Percentiles rank a stretch among this genome's conserved stretches.
phyloP scores from a whole-genome alignment of 2,888 invertebrate species.

The Branchellion lobata region DNA sequence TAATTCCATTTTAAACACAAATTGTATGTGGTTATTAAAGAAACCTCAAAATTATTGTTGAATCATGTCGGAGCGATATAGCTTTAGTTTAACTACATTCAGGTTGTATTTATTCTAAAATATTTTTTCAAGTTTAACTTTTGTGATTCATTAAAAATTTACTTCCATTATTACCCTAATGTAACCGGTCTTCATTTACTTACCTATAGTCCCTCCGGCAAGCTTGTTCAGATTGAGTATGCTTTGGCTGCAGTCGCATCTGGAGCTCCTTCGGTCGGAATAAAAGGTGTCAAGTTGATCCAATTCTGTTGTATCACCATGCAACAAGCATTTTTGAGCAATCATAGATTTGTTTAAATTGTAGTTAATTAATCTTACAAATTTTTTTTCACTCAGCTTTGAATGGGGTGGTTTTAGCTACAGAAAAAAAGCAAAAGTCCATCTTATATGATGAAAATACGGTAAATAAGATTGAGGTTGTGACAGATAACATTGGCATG shows the following conservation, averaged over 20 bases:
- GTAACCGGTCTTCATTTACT: constrained; percentile 3
- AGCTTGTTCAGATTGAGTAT: constrained; percentile 99
- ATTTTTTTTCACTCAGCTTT: constrained; percentile 70
- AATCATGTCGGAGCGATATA: constrained; percentile 79
- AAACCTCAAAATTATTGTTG: not conserved
- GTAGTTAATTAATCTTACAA: not conserved
- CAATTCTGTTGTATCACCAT: too few relatives aligned
- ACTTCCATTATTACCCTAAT: constrained; percentile 6
- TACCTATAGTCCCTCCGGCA: constrained; percentile 85
- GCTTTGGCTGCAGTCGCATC: constrained; percentile 96
- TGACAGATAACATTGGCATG: constrained; percentile 93
- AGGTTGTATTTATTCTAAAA: constrained; percentile 67
- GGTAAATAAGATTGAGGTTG: constrained; percentile 91
- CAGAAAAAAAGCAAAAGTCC: constrained; percentile 97
- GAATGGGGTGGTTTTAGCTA: constrained; percentile 96
- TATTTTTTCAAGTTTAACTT: not conserved
- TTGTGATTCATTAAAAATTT: not conserved
- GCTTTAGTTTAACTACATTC: constrained; percentile 88
- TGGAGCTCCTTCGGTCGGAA: constrained; percentile 96
- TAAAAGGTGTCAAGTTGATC: constrained; percentile 80
- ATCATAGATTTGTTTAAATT: not conserved
- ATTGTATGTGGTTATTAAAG: too few relatives aligned
- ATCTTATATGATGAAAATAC: constrained; percentile 94
- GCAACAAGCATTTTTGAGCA: not conserved
- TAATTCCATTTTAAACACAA: too few relatives aligned